These are phyloP conservation scores for Cynopterus sphinx DNA, from an alignment of 2,797 vertebrate species.

Conservation along the genomic window DNA sequence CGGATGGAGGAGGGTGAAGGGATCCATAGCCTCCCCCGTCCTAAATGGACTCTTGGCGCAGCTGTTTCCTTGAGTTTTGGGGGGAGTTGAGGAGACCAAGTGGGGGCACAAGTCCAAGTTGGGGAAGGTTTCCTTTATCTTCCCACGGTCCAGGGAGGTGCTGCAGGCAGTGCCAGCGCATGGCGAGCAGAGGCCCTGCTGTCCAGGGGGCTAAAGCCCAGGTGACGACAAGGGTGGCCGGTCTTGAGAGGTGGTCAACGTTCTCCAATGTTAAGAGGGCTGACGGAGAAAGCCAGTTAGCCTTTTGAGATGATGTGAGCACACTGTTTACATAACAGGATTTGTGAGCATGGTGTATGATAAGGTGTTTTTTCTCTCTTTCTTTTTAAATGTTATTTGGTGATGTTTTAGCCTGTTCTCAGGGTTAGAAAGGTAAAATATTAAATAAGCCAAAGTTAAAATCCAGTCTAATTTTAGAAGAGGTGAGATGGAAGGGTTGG, in stretches of 20 bases:
- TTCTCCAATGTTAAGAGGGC: neutral
- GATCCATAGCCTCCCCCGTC: neutral
- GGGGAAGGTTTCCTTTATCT: neutral
- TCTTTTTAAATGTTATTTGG: neutral
- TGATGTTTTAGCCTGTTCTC: neutral
- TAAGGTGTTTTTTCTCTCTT: neutral
- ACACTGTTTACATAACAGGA: neutral
- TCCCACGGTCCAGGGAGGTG: fast-evolving
- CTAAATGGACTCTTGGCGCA: neutral
- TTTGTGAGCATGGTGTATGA: neutral
- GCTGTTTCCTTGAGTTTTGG: neutral
- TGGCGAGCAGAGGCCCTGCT: neutral
- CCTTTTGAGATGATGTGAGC: neutral
- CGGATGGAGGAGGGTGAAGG: neutral
- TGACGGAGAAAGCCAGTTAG: neutral
- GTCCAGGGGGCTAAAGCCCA: neutral
- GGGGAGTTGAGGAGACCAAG: too few species aligned
- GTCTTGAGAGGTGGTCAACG: neutral
- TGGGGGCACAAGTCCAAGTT: neutral
- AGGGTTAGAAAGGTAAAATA: neutral
- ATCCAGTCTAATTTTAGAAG: neutral
- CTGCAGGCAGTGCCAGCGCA: neutral
- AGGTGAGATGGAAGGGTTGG: neutral
- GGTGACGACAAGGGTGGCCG: neutral
- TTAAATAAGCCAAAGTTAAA: neutral